phyloP scores from a whole-genome alignment of 1,140 invertebrate genomes.

The Drosophila mojavensis region DNA sequence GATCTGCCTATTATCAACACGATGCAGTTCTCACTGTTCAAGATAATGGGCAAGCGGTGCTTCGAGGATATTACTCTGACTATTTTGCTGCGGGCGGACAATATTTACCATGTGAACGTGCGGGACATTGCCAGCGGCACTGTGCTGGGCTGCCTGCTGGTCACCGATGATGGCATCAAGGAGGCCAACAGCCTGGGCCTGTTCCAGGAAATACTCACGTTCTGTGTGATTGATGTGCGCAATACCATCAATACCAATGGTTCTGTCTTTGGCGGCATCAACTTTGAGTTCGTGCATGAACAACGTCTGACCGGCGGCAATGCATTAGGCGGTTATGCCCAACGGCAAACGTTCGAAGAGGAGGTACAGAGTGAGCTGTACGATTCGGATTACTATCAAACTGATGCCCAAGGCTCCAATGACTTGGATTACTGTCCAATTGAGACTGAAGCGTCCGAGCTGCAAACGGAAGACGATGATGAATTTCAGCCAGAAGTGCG shows the following conservation, averaged over 20 bases:
- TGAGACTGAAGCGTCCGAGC: no score
- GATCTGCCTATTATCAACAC: conserved; percentile 21
- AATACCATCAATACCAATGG: conserved; percentile 46
- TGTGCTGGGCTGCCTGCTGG: conserved; percentile 62
- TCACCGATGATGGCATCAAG: conserved; percentile 53
- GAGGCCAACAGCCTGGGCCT: conserved; percentile 49
- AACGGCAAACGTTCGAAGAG: background rate
- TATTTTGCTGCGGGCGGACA: conserved; percentile 59
- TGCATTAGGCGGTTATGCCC: background rate
- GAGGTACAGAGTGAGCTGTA: background rate
- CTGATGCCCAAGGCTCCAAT: no score
- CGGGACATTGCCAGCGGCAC: conserved; percentile 20
- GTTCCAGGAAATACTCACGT: conserved; percentile 68
- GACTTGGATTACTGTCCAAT: no score
- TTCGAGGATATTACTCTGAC: conserved; percentile 46
- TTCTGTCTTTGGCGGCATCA: conserved; percentile 35
- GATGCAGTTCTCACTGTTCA: conserved; percentile 31
- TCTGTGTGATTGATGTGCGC: conserved; percentile 62
- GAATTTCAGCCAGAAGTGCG: no score
- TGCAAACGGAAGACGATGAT: no score
- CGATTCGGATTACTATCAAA: background rate
- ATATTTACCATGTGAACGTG: conserved; percentile 70
- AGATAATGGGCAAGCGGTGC: conserved; percentile 27
- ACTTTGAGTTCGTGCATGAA: conserved; percentile 52
- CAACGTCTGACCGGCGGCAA: conserved; percentile 39